phyloP scores from a whole-genome alignment of 2,113 vertebrate genomes.

The Chamaea fasciata region DNA sequence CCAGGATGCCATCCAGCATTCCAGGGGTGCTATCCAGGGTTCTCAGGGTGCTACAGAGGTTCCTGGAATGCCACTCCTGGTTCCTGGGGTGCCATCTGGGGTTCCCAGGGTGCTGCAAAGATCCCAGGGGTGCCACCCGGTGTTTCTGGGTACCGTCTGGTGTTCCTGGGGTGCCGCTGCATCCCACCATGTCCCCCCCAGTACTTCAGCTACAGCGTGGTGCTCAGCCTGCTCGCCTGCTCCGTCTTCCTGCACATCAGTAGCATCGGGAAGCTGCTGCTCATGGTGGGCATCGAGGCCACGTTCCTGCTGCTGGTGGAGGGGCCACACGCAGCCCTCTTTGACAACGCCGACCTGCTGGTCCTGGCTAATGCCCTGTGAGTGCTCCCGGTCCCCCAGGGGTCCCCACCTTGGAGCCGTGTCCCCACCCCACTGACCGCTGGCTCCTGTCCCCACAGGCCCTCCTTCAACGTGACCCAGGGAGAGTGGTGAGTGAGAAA shows the following conservation, averaged over 20 bases:
- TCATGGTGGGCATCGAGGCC: conserved; percentile 88
- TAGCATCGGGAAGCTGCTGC: conserved; percentile 91
- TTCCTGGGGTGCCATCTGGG: background rate
- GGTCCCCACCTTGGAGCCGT: accelerated
- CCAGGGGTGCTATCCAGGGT: background rate
- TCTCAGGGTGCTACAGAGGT: background rate
- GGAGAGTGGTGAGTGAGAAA: conserved; percentile 77
- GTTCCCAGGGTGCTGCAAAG: too few species aligned
- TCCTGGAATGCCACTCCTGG: background rate
- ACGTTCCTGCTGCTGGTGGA: conserved; percentile 89
- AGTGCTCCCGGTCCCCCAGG: conserved; percentile 40
- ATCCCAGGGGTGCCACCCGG: too few species aligned
- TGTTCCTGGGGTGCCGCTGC: background rate
- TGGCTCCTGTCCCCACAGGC: background rate
- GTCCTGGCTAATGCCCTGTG: conserved; percentile 90
- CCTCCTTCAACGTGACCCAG: conserved; percentile 79
- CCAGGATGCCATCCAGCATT: background rate
- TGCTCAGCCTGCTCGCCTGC: conserved; percentile 93
- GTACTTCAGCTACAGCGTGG: conserved; percentile 91
- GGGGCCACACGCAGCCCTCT: conserved; percentile 88
- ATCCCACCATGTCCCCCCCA: background rate
- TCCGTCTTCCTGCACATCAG: conserved; percentile 98
- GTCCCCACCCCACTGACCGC: background rate
- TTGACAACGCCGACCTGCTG: conserved; percentile 93
- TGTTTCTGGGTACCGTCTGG: background rate